These are phyloP conservation scores for Polylopha cassiicola DNA, from an alignment of 2,888 invertebrate species.

Conservation along the genomic window DNA sequence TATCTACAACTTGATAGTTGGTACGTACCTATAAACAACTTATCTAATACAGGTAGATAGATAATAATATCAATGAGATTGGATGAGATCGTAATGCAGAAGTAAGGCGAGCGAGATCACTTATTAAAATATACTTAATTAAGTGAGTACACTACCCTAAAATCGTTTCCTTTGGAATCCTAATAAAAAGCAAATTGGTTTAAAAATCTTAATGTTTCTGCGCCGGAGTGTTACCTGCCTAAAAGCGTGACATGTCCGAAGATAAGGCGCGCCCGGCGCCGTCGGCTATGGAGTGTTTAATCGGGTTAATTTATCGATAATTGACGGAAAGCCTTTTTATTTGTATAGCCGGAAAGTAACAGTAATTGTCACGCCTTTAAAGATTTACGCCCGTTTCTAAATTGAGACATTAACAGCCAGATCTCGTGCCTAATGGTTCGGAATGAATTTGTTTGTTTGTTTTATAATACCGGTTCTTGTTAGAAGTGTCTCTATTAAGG, in stretches of 20 bases:
- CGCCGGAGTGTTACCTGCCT: constrained; percentile 63
- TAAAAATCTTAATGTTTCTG: constrained; percentile 60
- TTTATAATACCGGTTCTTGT: constrained; percentile 60
- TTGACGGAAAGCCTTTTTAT: constrained; percentile 77
- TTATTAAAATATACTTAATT: no score
- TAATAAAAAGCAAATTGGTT: constrained; percentile 71
- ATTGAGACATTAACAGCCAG: constrained; percentile 77
- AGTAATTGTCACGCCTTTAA: constrained; percentile 78
- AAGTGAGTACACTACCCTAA: constrained; percentile 11
- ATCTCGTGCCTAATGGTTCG: constrained; percentile 76
- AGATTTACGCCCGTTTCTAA: constrained; percentile 77
- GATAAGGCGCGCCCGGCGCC: constrained; percentile 72
- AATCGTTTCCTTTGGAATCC: constrained; percentile 37
- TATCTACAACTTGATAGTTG: constrained; percentile 10
- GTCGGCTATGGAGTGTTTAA: constrained; percentile 70
- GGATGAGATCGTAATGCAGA: constrained; percentile 3
- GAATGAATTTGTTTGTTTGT: constrained; percentile 74
- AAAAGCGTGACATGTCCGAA: constrained; percentile 73
- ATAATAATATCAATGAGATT: constrained; percentile 11
- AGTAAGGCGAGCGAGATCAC: neutral
- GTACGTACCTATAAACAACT: constrained; percentile 7
- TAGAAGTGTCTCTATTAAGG: constrained; percentile 8
- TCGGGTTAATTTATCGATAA: constrained; percentile 78
- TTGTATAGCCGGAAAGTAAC: constrained; percentile 76
- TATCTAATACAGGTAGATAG: no score